Base-by-base conservation (phyloP, 1,140 invertebrate genomes). In the Atopsyche davidsoni region DNA sequence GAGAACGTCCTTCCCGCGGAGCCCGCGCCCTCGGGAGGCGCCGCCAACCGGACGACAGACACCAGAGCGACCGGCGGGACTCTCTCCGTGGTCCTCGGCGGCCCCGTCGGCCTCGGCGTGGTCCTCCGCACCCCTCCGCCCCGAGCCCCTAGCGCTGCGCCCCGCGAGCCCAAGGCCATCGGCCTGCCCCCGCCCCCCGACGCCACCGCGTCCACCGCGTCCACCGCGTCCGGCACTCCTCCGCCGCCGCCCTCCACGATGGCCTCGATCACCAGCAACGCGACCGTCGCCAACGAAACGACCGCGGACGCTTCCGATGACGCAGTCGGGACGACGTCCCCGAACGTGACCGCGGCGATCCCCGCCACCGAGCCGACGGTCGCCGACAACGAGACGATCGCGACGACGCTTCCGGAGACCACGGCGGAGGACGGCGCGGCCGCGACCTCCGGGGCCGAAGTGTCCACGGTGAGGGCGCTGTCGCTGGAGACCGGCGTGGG, bases 401-500 rank as follows among this genome's bases (percentile, higher is more conserved):
- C 36, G 34, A 47, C n/a, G 3, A 11, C 32, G n/a, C 3, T n/a
- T 16, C n/a, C 32, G 32, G 32, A 13, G 32, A 34, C 46, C 10
- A 39, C 46, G 22, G 13, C 34, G 28, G 40, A 41, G 24, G 43
- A 39, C 13, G 36, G 24, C 11, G 34, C 18, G 3, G 28, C 45
- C 28, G 18, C 34, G 19, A 21, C 32, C 9, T 28, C 46, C n/a
- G 40, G 17, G 16, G 17, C 14, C 11, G 55, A 57, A 35, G 31
- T 46, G n/a, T 57, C 55, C 2, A 57, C 55, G 6, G 55, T 45
- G 17, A 47, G 46, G 22, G 55, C 55, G 4, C 23, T 57, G n/a
- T 51, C 50, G 9, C 28, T 57, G 14, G 55, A 57, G 42, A 57
- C 55, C 4, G 45, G 39, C 4, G 54, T 57, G 10, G 49, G 46